A percentile compares a stretch with the other conserved stretches of the same genome.
Conservation (phyloP, 2,113 vertebrate species). For the Asarcornis scutulata region DNA sequence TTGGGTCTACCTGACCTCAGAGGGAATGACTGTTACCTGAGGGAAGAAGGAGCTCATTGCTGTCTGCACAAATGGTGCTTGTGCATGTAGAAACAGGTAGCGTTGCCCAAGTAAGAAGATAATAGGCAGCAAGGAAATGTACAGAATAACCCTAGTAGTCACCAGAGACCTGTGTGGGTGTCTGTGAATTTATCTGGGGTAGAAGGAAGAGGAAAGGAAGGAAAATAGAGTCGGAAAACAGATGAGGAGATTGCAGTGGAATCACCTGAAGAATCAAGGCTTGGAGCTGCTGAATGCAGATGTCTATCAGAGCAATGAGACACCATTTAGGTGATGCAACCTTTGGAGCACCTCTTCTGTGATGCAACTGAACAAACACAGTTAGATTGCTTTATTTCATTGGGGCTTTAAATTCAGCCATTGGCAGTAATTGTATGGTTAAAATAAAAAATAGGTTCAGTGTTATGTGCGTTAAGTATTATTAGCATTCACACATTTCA, state of each 20-base stretch:
- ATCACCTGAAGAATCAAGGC: neutral
- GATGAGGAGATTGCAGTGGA: neutral
- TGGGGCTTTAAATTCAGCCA: neutral
- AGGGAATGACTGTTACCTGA: neutral
- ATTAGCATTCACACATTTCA: neutral
- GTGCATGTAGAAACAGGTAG: neutral
- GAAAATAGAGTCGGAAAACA: neutral
- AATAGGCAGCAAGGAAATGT: neutral
- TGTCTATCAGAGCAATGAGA: neutral
- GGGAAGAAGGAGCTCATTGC: neutral
- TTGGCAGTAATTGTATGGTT: neutral
- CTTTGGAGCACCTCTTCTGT: neutral
- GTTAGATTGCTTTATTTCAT: neutral
- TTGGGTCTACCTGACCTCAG: neutral
- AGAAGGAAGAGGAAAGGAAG: constrained; percentile 4
- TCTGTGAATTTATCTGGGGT: neutral
- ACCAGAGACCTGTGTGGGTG: neutral
- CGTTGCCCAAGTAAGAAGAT: neutral
- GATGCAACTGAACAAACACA: neutral
- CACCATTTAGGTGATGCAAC: neutral
- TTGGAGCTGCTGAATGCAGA: neutral
- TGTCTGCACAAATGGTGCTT: neutral
- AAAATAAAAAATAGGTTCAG: neutral
- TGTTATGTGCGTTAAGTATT: neutral
- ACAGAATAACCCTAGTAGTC: neutral